Percentiles rank a stretch among this genome's conserved stretches.
Evolutionary conservation across 1,140 invertebrate genomes (phyloP).

Genomic region (Elymnias hypermnestra): DNA sequence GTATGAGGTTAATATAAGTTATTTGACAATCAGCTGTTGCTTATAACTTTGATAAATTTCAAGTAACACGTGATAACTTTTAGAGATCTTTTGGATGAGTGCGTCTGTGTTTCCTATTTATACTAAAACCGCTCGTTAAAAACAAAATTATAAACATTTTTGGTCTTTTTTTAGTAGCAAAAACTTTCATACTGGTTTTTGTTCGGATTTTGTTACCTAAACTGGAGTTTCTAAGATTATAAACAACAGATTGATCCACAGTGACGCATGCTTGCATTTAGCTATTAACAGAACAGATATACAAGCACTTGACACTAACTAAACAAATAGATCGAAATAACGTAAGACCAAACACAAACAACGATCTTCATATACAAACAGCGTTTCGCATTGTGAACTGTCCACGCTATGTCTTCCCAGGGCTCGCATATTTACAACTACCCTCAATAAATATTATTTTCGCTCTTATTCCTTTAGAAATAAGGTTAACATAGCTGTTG

Average conservation of each 20-base stretch:
- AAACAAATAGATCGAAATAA: slow-evolving; percentile 47
- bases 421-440: slow-evolving; percentile 28
- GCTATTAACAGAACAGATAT: slow-evolving; percentile 8
- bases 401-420: slow-evolving; percentile 55
- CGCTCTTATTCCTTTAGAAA: slow-evolving; percentile 26
- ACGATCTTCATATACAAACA: slow-evolving; percentile 59
- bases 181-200: too few relatives aligned
- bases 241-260: background rate
- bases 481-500: slow-evolving; percentile 26
- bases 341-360: slow-evolving; percentile 43
- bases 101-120: too few relatives aligned
- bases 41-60: too few relatives aligned
- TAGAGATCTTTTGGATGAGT: too few relatives aligned
- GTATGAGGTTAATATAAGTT: too few relatives aligned
- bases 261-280: background rate
- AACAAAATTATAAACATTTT: too few relatives aligned
- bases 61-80: too few relatives aligned
- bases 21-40: too few relatives aligned
- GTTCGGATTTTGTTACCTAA: too few relatives aligned
- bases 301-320: slow-evolving; percentile 36
- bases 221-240: too few relatives aligned
- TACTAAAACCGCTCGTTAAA: too few relatives aligned
- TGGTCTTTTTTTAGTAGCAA: too few relatives aligned
- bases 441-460: slow-evolving; percentile 18
- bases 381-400: slow-evolving; percentile 60